These are phyloP conservation scores for Mylabris sibirica DNA, from an alignment of 2,888 invertebrate genomes.

Conservation along the genomic window DNA sequence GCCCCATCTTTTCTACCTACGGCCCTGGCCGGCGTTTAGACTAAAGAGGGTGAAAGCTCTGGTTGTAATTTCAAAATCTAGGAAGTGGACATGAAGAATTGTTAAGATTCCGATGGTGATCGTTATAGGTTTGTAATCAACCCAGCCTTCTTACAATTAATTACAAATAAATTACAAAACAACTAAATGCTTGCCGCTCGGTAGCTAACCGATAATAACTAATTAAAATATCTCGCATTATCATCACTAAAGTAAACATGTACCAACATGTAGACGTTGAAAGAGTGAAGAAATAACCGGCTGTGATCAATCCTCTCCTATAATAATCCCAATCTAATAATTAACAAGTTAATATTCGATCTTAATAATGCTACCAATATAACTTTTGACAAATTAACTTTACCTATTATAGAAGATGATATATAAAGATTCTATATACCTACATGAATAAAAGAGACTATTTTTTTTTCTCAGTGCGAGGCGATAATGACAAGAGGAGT, in stretches of 20 bases:
- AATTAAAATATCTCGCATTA: constrained; percentile 41
- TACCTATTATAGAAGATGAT: constrained; percentile 26
- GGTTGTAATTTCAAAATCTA: not conserved
- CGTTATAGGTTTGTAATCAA: constrained; percentile 28
- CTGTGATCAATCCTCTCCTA: constrained; percentile 30
- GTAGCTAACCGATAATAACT: constrained; percentile 39
- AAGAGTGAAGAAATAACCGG: constrained; percentile 23
- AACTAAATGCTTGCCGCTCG: constrained; percentile 31
- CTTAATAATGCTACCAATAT: constrained; percentile 22
- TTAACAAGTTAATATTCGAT: constrained; percentile 33
- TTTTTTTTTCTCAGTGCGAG: not conserved
- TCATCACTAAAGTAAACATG: constrained; percentile 32
- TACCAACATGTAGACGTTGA: not conserved
- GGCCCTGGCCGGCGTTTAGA: too few relatives aligned
- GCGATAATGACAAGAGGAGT: not conserved
- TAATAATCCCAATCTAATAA: constrained; percentile 22
- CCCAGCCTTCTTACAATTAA: constrained; percentile 32
- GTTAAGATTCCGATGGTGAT: constrained; percentile 32
- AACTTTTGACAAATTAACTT: constrained; percentile 30
- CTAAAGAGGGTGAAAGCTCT: not conserved
- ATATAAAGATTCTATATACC: not conserved
- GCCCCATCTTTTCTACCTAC: too few relatives aligned
- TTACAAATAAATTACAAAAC: constrained; percentile 35
- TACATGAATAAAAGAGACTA: not conserved
- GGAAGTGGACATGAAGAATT: constrained; percentile 10